These are phyloP conservation scores for Amyelois transitella DNA, from an alignment of 1,140 invertebrate species.

Conservation along the genomic window DNA sequence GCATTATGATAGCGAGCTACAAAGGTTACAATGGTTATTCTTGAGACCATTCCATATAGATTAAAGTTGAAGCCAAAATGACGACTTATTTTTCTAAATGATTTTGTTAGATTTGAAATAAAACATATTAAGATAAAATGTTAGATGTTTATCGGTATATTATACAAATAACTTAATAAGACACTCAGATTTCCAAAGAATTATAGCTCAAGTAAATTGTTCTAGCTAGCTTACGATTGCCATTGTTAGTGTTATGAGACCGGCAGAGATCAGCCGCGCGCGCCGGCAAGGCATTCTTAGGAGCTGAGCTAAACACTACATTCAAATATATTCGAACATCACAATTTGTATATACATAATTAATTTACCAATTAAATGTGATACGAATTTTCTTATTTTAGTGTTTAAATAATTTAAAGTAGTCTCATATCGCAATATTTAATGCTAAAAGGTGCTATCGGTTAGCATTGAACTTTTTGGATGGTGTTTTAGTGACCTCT, in stretches of 20 bases:
- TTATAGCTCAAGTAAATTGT: slow-evolving; percentile 67
- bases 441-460: slow-evolving; percentile 47
- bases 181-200: slow-evolving; percentile 70
- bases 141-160: slow-evolving; percentile 66
- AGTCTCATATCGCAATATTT: slow-evolving; percentile 19
- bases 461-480: slow-evolving; percentile 21
- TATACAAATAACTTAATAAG: slow-evolving; percentile 46
- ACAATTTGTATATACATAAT: slow-evolving; percentile 44
- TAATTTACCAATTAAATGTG: slow-evolving; percentile 56
- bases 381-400: slow-evolving; percentile 56
- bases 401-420: slow-evolving; percentile 38
- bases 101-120: slow-evolving; percentile 71
- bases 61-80: slow-evolving; percentile 69
- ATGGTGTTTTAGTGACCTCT: background rate
- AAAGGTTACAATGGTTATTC: slow-evolving; percentile 51
- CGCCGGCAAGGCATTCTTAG: no score
- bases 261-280: background rate
- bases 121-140: slow-evolving; percentile 55
- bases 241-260: slow-evolving; percentile 24
- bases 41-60: slow-evolving; percentile 70
- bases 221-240: slow-evolving; percentile 53
- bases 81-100: slow-evolving; percentile 72
- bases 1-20: slow-evolving; percentile 24
- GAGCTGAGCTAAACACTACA: background rate
- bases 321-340: slow-evolving; percentile 19